Base-by-base conservation (phyloP, 2,888 invertebrate species). In the Galerucella nymphaeae region DNA sequence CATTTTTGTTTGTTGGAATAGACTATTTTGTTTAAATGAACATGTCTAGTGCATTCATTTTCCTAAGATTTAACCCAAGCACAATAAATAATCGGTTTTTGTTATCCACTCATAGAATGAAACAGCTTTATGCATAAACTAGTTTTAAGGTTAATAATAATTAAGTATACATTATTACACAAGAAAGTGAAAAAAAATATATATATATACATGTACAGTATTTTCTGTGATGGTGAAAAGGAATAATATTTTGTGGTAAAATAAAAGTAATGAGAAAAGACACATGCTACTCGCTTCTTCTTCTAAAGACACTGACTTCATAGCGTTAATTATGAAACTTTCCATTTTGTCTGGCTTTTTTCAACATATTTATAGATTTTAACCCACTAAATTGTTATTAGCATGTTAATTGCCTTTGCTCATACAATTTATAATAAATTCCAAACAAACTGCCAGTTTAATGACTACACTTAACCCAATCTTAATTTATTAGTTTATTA, bases 81-180 rank as follows among this genome's bases (percentile, higher is more conserved):
- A 59, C n/a, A 14, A 59, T 38, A n/a, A 14, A 59, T 38, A n/a
- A 16, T 16, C 9, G 18, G 10, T 53, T 53, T 45, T 53, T 53
- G 13, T 70, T 41, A 58, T 45, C 18, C 58, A 70, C 68, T 74
- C 74, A 73, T 71, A 68, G 13, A 55, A 45, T 61, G 71, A 74
- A 67, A 59, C 71, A 74, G 74, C 48, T 61, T 71, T 71, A 61
- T 20, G 45, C 59, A 65, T 65, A 80, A 77, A 82, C 76, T 77
- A 77, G 72, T 73, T 70, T 64, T 68, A 70, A 76, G 76, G 76
- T 77, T 77, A 78, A 53, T 53, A 53, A 77, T 66, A 23, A 23
- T 23, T n/a, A n/a, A n/a, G n/a, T 74, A 76, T 75, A 78, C 75
- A 79, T 72, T 75, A 75, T 76, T 76, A 75, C 73, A 57, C 58